phyloP scores from a whole-genome alignment of 2,113 vertebrate species.

The Otis tarda region DNA sequence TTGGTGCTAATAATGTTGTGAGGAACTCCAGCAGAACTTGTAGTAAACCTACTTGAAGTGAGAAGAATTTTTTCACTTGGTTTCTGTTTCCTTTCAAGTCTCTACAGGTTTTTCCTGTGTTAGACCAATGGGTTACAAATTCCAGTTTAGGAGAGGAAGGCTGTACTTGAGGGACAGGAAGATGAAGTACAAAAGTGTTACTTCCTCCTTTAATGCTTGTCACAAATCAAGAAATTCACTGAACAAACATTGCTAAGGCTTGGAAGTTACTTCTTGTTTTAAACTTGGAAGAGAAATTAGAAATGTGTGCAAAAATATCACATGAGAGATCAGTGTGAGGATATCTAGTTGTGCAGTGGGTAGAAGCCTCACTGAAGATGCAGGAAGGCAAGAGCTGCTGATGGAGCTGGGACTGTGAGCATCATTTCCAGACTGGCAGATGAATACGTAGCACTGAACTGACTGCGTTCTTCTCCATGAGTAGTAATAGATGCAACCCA shows the following conservation, averaged over 20 bases:
- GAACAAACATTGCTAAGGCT: neutral
- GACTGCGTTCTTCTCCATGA: fast-evolving
- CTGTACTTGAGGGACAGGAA: neutral
- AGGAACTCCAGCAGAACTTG: neutral
- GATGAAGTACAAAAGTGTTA: neutral
- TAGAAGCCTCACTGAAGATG: neutral
- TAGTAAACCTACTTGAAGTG: neutral
- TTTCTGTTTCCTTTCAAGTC: neutral
- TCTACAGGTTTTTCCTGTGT: neutral
- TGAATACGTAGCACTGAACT: neutral
- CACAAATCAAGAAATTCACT: neutral
- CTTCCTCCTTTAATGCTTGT: neutral
- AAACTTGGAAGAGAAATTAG: neutral
- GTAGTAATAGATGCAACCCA: fast-evolving
- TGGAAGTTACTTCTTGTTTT: slow-evolving; percentile 1
- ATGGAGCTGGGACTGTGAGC: neutral
- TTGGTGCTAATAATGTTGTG: neutral
- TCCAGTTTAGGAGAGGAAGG: neutral
- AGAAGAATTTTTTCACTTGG: neutral
- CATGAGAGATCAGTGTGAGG: neutral
- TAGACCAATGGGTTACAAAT: neutral
- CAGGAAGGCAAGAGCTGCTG: neutral
- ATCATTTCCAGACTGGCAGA: neutral
- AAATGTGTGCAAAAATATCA: neutral
- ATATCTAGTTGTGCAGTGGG: neutral